Conservation (phyloP, 1,140 invertebrate genomes). For the Heliothis virescens region DNA sequence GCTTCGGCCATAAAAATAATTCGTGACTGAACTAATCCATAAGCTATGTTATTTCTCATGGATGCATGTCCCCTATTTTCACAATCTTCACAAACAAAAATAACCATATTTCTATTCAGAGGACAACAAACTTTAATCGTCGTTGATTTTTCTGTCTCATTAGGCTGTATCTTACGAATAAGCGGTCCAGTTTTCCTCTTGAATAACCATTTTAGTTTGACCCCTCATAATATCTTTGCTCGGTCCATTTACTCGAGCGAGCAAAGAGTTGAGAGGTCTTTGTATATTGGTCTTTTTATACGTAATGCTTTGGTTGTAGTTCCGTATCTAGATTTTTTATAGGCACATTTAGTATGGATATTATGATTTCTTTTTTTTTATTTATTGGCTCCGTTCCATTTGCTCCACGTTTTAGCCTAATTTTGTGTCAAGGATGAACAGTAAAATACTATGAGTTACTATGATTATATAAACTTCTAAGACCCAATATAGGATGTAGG, state of each 20-base stretch:
- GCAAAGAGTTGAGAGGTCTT: not conserved
- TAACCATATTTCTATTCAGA: slow-evolving; percentile 11
- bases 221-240: not conserved
- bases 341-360: no score
- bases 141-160: slow-evolving; percentile 44
- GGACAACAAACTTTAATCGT: not conserved
- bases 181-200: slow-evolving; percentile 13
- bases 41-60: not conserved
- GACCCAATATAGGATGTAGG: no score
- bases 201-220: slow-evolving; percentile 1
- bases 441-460: no score
- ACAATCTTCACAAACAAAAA: not conserved
- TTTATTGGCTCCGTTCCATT: no score
- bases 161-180: slow-evolving; percentile 10
- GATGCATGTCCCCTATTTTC: not conserved
- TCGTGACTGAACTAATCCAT: not conserved
- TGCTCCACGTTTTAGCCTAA: no score
- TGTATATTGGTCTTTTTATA: not conserved
- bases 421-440: no score
- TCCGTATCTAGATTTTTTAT: slow-evolving; percentile 13
- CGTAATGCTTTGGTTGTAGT: slow-evolving; percentile 13
- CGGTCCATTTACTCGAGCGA: not conserved
- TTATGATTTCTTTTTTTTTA: no score
- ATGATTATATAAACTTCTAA: no score
- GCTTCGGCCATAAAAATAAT: not conserved